phyloP scores from a whole-genome alignment of 2,888 invertebrate species.

The Mylabris sibirica region DNA sequence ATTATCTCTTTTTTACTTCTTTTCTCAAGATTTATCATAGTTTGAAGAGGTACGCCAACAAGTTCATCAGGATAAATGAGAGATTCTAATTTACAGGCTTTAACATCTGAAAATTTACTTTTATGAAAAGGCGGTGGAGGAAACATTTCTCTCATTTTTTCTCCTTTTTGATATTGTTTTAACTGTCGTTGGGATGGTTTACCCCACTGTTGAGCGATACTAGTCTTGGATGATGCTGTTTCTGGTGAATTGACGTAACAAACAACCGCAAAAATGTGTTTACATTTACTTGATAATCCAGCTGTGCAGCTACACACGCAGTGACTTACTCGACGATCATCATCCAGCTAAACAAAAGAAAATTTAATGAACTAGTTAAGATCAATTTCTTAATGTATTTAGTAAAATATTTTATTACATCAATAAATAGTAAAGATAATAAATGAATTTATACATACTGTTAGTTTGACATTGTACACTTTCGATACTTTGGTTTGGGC shows the following conservation, averaged over 20 bases:
- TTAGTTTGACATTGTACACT: too few relatives aligned
- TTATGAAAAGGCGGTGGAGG: not conserved
- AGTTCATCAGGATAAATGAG: not conserved
- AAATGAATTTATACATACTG: too few relatives aligned
- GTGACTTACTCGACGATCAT: slow-evolving; percentile 22
- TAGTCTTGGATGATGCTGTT: slow-evolving; percentile 34
- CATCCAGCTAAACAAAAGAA: slow-evolving; percentile 15
- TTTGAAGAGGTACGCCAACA: not conserved
- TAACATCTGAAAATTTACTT: too few relatives aligned
- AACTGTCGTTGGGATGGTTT: slow-evolving; percentile 35
- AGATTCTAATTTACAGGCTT: not conserved
- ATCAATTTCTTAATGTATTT: too few relatives aligned
- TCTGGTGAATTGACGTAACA: slow-evolving; percentile 35
- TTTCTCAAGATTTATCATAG: slow-evolving; percentile 26
- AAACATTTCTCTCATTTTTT: too few relatives aligned
- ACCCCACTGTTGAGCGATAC: slow-evolving; percentile 33
- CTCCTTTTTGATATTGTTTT: slow-evolving; percentile 3
- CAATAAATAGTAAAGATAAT: too few relatives aligned
- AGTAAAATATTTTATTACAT: too few relatives aligned
- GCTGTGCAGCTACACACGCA: slow-evolving; percentile 35
- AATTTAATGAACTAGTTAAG: too few relatives aligned
- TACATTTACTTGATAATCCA: slow-evolving; percentile 32
- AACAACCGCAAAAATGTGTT: slow-evolving; percentile 36
- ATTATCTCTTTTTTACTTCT: slow-evolving; percentile 31
- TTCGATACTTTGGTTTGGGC: too few relatives aligned